Base-by-base conservation (phyloP, 2,113 vertebrate genomes). In the Ciconia maguari region DNA sequence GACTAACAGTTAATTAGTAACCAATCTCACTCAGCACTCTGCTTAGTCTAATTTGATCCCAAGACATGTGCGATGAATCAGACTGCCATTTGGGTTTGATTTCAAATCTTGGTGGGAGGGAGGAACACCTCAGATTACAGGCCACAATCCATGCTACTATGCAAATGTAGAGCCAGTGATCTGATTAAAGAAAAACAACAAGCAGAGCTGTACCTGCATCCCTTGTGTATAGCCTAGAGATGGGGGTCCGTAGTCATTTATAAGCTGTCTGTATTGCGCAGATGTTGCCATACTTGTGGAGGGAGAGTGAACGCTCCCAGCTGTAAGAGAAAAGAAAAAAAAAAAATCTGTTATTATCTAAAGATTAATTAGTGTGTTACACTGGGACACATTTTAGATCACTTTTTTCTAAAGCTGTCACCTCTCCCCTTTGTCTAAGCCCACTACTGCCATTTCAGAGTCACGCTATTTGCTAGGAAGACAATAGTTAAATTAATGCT, bases 161-260 rank as follows among this genome's bases (percentile, higher is more conserved):
- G 87, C 78, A 86, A 77, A 66, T 2, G 2, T 2, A 7, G 74
- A 62, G 58, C 48, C 87, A 93, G 74, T 1, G 71, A 78, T 60
- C 60, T 30, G 71, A 80, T 71, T 58, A 46, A 66, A 92, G 84
- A 44, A 55, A 46, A 79, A 66, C 46, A 49, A 30, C 3, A 26
- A 85, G 93, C 78, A 72, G 82, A 85, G 60, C 54, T 70, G 44
- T 97, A 98, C 82, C 74, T 72, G 83, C 85, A 94, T 81, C 97
- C 99, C 99, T 98, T 99, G 99, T 78, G 99, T 98, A 48, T 99
- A 99, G 94, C 99, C 99, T 94, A 99, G 97, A 70, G 99, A 99
- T 1, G 99, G 99, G 29, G 99, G 99, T 77, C 99, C 99, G 0
- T 99, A 99, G 97, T 99, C 99, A 18, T 99, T 99, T 93, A 99